A percentile compares a stretch with the other conserved stretches of the same genome.
phyloP scores from a whole-genome alignment of 2,888 invertebrate genomes.

The Physocephala rufipes region DNA sequence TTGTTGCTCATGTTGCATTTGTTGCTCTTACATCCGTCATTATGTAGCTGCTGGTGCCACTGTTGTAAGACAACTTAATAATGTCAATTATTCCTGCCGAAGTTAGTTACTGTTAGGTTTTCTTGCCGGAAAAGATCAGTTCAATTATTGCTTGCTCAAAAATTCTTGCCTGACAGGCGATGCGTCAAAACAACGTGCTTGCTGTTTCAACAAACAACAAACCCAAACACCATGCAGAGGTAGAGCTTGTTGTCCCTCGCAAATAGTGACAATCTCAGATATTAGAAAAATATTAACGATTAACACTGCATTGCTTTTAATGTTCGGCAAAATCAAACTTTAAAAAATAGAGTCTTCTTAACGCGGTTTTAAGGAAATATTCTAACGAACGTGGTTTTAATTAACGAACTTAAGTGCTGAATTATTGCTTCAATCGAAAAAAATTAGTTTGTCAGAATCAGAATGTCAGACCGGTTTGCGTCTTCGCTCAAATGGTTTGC shows the following conservation, averaged over 20 bases:
- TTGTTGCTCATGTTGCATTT: conserved; percentile 34
- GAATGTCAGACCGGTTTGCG: too few relatives aligned
- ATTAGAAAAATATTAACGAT: not conserved
- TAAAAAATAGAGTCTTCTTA: too few relatives aligned
- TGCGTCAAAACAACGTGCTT: conserved; percentile 13
- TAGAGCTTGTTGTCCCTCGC: conserved; percentile 34
- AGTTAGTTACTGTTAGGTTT: not conserved
- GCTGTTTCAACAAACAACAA: too few relatives aligned
- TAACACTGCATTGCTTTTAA: not conserved
- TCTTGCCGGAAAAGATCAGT: conserved; percentile 17
- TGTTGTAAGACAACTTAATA: conserved; percentile 14
- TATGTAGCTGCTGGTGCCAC: conserved; percentile 32
- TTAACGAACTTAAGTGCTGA: too few relatives aligned
- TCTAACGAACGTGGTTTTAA: too few relatives aligned
- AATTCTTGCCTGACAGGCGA: conserved; percentile 16
- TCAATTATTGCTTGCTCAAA: conserved; percentile 5
- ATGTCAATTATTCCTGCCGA: conserved; percentile 31
- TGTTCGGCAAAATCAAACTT: too few relatives aligned
- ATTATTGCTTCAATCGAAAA: too few relatives aligned
- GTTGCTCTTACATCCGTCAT: conserved; percentile 15
- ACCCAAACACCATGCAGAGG: not conserved
- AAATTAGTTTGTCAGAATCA: too few relatives aligned
- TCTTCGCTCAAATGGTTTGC: too few relatives aligned
- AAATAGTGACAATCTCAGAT: conserved; percentile 12
- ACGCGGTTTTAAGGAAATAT: too few relatives aligned